Base-by-base conservation (phyloP, 2,888 invertebrate genomes). In the Macaria notata region DNA sequence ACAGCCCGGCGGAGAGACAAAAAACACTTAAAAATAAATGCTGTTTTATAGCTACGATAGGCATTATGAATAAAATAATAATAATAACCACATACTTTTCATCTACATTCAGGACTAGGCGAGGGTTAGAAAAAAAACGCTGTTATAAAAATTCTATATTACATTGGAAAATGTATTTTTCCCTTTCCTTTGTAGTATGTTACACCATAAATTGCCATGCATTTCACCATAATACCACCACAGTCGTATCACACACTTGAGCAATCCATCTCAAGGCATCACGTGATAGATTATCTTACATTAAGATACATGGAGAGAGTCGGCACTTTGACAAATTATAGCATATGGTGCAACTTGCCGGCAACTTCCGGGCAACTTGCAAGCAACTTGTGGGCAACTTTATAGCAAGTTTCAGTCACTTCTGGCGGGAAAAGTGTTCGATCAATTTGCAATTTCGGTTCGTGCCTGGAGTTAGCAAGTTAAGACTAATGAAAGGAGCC, bases 261-360 rank as follows among this genome's bases (percentile, higher is more conserved):
- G 38, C 5, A 7, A 38, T 38, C 9, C 7, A 9, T 38, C 0
- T 2, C n/a, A 29, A 47, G 41, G 43, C 42, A 47, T 19, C n/a
- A 38, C 38, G 31, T 51, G 48, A 56, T 52, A 29, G 51, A 56
- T 56, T 46, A 53, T 31, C 43, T 39, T 33, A 42, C 31, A 50
- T 50, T 42, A 46, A 47, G 42, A 56, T 43, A 42, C 50, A 56
- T 39, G 33, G 56, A 43, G 38, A 19, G 31, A 31, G 19, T 19
- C 42, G 30, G 31, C 49, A 44, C 48, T 54, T 56, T 61, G 61
- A 61, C 56, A 61, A 56, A 61, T 61, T 56, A 50, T 38, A 56
- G 47, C 56, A 9, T 9, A 42, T 38, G 56, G n/a, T 8, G 9
- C 42, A 43, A 49, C 54, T 42, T 41, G 48, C 39, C 31, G 42